A percentile compares a stretch with the other conserved stretches of the same genome.
Conservation (phyloP, 2,888 invertebrate species). For the Colostygia pectinataria region DNA sequence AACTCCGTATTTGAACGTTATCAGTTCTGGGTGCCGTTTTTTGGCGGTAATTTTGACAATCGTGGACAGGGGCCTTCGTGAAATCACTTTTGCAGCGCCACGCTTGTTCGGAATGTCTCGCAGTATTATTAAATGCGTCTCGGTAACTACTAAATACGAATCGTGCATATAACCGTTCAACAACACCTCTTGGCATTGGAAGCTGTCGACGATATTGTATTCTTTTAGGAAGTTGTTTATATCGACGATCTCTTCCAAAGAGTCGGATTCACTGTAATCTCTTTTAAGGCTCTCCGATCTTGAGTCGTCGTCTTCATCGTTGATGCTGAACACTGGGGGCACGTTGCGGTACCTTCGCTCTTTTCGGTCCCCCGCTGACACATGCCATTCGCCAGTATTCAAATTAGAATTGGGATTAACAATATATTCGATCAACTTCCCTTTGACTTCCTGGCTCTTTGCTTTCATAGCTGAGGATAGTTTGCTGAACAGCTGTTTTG, state of each 20-base stretch:
- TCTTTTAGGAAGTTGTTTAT: slow-evolving; percentile 91
- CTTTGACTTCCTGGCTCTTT: slow-evolving; percentile 96
- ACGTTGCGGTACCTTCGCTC: slow-evolving; percentile 95
- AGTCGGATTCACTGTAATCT: slow-evolving; percentile 83
- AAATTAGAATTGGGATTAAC: slow-evolving; percentile 90
- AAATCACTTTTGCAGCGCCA: slow-evolving; percentile 93
- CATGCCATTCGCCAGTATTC: slow-evolving; percentile 88
- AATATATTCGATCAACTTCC: slow-evolving; percentile 95
- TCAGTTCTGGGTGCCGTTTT: slow-evolving; percentile 96
- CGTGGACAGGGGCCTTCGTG: slow-evolving; percentile 93
- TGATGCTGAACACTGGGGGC: slow-evolving; percentile 96
- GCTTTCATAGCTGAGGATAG: slow-evolving; percentile 93
- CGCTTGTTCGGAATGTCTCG: slow-evolving; percentile 89
- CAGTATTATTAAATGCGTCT: slow-evolving; percentile 92
- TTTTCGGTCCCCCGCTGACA: slow-evolving; percentile 91
- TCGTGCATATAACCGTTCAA: slow-evolving; percentile 94
- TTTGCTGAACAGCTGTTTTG: slow-evolving; percentile 90
- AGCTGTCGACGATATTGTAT: slow-evolving; percentile 92
- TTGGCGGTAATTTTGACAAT: slow-evolving; percentile 99
- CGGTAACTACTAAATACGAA: slow-evolving; percentile 93
- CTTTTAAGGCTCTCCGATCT: slow-evolving; percentile 56
- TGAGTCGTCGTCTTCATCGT: slow-evolving; percentile 87
- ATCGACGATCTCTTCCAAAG: slow-evolving; percentile 89
- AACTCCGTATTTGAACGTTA: slow-evolving; percentile 97
- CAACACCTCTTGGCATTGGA: slow-evolving; percentile 96